phyloP scores from a whole-genome alignment of 2,888 invertebrate genomes.

The Eudemis profundana region DNA sequence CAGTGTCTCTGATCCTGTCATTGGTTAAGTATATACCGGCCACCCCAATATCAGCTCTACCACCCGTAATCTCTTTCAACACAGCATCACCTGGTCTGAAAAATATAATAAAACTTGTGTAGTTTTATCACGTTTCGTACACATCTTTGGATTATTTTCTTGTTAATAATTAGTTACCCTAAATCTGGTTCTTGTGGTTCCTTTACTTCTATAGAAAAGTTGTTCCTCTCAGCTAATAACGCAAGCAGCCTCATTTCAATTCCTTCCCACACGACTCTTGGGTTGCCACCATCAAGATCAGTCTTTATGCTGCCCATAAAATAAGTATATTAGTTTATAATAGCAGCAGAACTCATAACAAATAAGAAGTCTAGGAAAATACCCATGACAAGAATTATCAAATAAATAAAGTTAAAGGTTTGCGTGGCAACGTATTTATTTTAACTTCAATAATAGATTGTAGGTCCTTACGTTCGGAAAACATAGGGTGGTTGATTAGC shows the following conservation, averaged over 20 bases:
- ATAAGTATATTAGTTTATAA: conserved; percentile 17
- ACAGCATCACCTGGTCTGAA: conserved; percentile 87
- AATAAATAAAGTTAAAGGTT: no score
- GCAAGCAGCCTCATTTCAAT: conserved; percentile 89
- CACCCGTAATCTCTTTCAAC: conserved; percentile 79
- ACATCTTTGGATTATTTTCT: no score
- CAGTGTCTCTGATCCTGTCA: conserved; percentile 81
- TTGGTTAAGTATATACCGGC: conserved; percentile 89
- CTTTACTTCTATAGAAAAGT: conserved; percentile 89
- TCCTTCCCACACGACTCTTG: conserved; percentile 87
- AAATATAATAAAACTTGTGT: not conserved
- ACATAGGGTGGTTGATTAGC: conserved; percentile 91
- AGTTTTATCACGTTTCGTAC: no score
- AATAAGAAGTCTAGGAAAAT: not conserved
- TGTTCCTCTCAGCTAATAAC: conserved; percentile 86
- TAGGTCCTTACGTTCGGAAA: conserved; percentile 86
- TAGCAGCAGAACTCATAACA: no score
- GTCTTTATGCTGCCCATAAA: conserved; percentile 64
- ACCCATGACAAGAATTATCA: no score
- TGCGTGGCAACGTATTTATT: no score
- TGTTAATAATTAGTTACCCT: no score
- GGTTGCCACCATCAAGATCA: conserved; percentile 78
- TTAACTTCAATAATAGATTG: no score
- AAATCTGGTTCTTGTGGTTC: conserved; percentile 81
- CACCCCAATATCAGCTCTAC: conserved; percentile 88